Percentiles rank a stretch among this genome's conserved stretches.
Evolutionary conservation across 2,888 invertebrate genomes (phyloP).

Genomic region (Drosophila mercatorum): DNA sequence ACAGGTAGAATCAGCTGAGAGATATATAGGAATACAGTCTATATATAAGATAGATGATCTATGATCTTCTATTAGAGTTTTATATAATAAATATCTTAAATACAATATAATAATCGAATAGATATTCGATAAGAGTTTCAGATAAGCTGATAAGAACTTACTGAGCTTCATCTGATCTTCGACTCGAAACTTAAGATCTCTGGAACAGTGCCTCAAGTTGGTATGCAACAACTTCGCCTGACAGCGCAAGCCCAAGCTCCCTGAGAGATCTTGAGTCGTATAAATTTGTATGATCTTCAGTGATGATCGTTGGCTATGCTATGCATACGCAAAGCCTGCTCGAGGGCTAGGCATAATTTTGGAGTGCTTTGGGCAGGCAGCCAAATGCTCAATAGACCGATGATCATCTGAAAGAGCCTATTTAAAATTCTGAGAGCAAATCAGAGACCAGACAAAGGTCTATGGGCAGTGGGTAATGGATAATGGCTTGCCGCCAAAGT

Average conservation of each 20-base stretch:
- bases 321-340: not conserved
- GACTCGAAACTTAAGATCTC: too few relatives aligned
- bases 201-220: too few relatives aligned
- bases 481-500: slow-evolving; percentile 68
- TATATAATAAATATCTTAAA: too few relatives aligned
- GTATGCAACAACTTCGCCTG: not conserved
- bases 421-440: slow-evolving; percentile 77
- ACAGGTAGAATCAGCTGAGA: not conserved
- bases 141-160: not conserved
- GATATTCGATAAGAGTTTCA: not conserved
- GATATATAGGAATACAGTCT: not conserved
- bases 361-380: slow-evolving; percentile 50
- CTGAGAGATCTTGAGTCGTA: not conserved
- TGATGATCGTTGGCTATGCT: not conserved
- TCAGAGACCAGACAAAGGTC: slow-evolving; percentile 45
- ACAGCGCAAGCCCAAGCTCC: not conserved
- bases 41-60: too few relatives aligned
- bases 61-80: not conserved
- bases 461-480: slow-evolving; percentile 35
- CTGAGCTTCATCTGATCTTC: not conserved
- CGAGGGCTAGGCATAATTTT: slow-evolving; percentile 35
- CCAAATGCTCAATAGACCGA: slow-evolving; percentile 52
- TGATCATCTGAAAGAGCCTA: slow-evolving; percentile 51
- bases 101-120: too few relatives aligned
- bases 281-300: not conserved